These are phyloP conservation scores for Phymanthus crucifer DNA, from an alignment of 92 coral and sea anemone genomes.

Conservation along the genomic window DNA sequence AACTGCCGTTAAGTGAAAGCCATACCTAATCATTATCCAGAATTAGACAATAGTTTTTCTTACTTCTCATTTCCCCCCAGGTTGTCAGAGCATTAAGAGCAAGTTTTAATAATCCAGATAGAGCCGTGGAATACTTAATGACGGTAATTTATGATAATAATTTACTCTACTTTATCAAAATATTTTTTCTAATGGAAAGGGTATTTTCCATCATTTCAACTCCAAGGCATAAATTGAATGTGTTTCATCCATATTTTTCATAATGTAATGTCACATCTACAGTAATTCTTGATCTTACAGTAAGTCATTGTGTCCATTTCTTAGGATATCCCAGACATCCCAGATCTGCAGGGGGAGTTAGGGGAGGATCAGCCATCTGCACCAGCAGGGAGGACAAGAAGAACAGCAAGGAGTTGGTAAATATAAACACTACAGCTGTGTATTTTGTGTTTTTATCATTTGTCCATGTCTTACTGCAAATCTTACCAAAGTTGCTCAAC, in stretches of 20 bases:
- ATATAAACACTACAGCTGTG: neutral
- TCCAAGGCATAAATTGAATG: no score
- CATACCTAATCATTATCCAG: no score
- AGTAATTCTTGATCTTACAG: no score
- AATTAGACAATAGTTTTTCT: no score
- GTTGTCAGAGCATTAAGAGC: conserved; percentile 90
- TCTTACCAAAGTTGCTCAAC: no score
- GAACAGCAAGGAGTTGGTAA: conserved; percentile 39
- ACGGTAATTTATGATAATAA: conserved; percentile 44
- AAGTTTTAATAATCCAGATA: conserved; percentile 96
- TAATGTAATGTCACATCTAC: no score
- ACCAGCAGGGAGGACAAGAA: conserved; percentile 33
- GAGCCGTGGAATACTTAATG: conserved; percentile 96
- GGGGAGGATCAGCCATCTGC: conserved; percentile 47
- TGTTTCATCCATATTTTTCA: no score
- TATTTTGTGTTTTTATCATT: no score
- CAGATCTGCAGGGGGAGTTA: conserved; percentile 42
- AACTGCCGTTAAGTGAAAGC: no score
- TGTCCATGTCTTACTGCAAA: no score
- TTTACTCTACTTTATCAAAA: no score
- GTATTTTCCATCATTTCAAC: no score
- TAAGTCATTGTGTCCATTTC: neutral
- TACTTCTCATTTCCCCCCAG: conserved; percentile 32
- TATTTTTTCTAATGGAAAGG: neutral
- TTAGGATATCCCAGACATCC: conserved; percentile 84